Conservation (phyloP, 2,113 vertebrate species). For the Dicaeum eximium region DNA sequence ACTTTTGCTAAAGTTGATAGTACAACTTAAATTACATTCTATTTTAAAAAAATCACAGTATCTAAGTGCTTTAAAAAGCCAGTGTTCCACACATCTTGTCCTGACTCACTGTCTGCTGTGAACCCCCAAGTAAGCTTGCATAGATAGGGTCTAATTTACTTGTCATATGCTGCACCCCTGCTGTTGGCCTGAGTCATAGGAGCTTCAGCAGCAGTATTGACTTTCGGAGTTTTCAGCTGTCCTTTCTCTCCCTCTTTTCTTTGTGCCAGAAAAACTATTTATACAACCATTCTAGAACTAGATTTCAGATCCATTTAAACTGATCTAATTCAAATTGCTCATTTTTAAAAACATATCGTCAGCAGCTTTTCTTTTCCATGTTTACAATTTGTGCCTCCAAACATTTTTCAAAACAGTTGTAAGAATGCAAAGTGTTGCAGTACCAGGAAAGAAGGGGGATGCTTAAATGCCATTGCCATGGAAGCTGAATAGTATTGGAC, state of each 20-base stretch:
- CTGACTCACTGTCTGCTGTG: not conserved
- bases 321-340: not conserved
- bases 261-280: not conserved
- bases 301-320: not conserved
- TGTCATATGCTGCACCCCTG: not conserved
- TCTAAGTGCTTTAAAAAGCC: not conserved
- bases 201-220: not conserved
- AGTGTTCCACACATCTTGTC: not conserved
- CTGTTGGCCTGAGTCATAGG: not conserved
- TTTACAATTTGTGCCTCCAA: not conserved
- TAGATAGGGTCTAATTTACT: not conserved
- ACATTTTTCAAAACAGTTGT: not conserved
- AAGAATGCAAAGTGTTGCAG: not conserved
- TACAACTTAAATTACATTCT: not conserved
- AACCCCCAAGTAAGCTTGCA: not conserved
- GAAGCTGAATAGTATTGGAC: not conserved
- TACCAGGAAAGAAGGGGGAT: not conserved
- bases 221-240: not conserved
- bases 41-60: not conserved
- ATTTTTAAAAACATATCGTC: not conserved
- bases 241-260: not conserved
- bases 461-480: constrained; percentile 7
- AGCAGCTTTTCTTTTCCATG: not conserved
- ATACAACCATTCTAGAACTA: not conserved
- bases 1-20: not conserved